phyloP scores from a whole-genome alignment of 2,113 vertebrate genomes.

The Origma solitaria region DNA sequence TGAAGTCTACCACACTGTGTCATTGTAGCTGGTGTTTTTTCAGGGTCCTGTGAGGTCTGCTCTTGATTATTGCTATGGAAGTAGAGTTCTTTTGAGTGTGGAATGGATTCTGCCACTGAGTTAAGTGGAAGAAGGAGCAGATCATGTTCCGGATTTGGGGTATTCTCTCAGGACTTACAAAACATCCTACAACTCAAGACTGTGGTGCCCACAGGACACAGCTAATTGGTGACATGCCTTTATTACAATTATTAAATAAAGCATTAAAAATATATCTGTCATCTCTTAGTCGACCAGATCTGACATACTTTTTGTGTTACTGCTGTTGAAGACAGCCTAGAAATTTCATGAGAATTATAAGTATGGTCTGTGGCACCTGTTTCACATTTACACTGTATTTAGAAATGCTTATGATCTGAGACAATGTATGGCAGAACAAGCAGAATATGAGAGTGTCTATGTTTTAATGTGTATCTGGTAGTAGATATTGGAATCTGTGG shows the following conservation, averaged over 20 bases:
- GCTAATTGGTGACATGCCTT: neutral
- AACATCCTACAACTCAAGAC: neutral
- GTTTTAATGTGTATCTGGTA: neutral
- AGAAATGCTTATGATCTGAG: neutral
- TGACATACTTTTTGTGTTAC: neutral
- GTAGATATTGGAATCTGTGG: neutral
- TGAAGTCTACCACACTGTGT: neutral
- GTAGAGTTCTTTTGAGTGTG: neutral
- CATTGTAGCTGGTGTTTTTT: neutral
- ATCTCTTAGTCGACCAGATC: neutral
- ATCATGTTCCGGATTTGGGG: neutral
- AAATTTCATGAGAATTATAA: neutral
- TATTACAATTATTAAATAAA: neutral
- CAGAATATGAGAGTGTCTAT: neutral
- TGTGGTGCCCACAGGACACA: neutral
- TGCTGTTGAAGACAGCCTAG: neutral
- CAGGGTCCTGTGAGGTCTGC: neutral
- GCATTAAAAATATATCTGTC: neutral
- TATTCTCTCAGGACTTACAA: neutral
- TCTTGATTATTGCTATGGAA: neutral
- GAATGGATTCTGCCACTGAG: neutral
- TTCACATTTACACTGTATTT: neutral
- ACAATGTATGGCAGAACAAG: neutral
- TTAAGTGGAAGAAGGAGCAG: neutral
- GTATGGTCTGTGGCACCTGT: neutral